Conservation (phyloP, 2,888 invertebrate genomes). For the Macropis europaea region DNA sequence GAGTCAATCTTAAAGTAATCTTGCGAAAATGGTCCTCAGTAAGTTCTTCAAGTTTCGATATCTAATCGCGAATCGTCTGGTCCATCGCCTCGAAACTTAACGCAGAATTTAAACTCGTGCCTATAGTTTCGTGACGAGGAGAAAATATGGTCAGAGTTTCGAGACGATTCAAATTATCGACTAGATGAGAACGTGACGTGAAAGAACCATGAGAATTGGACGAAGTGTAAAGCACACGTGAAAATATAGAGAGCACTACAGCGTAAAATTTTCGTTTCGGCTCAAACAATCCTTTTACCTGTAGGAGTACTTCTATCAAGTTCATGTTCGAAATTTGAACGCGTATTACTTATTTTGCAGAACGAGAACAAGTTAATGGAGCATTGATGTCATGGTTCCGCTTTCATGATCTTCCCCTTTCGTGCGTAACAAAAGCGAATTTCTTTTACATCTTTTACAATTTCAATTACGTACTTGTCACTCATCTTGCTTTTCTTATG, state of each 20-base stretch:
- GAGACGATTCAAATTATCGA: slow-evolving; percentile 22
- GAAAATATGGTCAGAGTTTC: slow-evolving; percentile 15
- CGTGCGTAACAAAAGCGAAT: background rate
- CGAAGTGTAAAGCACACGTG: background rate
- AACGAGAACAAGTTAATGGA: background rate
- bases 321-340: background rate
- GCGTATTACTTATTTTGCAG: slow-evolving; percentile 3
- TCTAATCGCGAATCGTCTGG: background rate
- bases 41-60: background rate
- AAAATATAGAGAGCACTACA: background rate
- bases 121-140: slow-evolving; percentile 10
- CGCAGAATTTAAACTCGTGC: slow-evolving; percentile 39
- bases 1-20: too few species aligned
- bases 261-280: background rate
- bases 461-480: too few species aligned
- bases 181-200: slow-evolving; percentile 17
- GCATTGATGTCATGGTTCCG: background rate
- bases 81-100: background rate
- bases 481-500: too few species aligned
- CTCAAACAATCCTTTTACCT: too few species aligned
- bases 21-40: too few species aligned
- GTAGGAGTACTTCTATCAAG: too few species aligned
- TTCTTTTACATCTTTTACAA: background rate
- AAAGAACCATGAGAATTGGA: slow-evolving; percentile 12
- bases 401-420: background rate